These are phyloP conservation scores for Anagrus nilaparvatae DNA, from an alignment of 1,140 invertebrate species.

Conservation along the genomic window DNA sequence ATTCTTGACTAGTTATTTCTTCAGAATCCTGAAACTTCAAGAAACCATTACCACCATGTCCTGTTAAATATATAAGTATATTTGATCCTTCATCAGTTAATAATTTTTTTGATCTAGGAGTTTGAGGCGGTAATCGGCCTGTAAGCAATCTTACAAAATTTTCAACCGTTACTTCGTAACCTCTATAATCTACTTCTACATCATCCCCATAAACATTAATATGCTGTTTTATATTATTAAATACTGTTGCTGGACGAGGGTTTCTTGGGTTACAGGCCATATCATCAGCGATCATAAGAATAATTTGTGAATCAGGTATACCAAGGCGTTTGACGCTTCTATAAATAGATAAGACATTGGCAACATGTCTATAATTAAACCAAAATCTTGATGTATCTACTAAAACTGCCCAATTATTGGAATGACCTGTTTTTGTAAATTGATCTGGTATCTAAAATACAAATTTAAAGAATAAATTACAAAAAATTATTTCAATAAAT, in stretches of 20 bases:
- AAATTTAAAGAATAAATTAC: too few relatives aligned
- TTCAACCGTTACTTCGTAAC: slow-evolving; percentile 95
- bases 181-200: slow-evolving; percentile 98
- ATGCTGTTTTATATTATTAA: slow-evolving; percentile 93
- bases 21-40: slow-evolving; percentile 98
- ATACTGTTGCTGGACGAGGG: slow-evolving; percentile 94
- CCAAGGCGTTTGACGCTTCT: slow-evolving; percentile 91
- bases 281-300: slow-evolving; percentile 96
- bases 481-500: too few relatives aligned
- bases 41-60: slow-evolving; percentile 97
- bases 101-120: slow-evolving; percentile 86
- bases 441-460: slow-evolving; percentile 33
- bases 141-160: slow-evolving; percentile 94
- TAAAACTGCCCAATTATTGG: slow-evolving; percentile 98
- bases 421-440: slow-evolving; percentile 55
- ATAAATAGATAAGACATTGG: slow-evolving; percentile 96
- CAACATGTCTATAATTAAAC: slow-evolving; percentile 98
- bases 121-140: slow-evolving; percentile 76
- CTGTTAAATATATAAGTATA: slow-evolving; percentile 89
- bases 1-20: slow-evolving; percentile 93
- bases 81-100: slow-evolving; percentile 94
- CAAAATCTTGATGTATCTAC: slow-evolving; percentile 98
- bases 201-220: slow-evolving; percentile 98
- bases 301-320: slow-evolving; percentile 92
- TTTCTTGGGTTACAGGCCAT: slow-evolving; percentile 98